Evolutionary conservation across 2,888 invertebrate genomes (phyloP).

Genomic region (Sarcophaga rosellei): DNA sequence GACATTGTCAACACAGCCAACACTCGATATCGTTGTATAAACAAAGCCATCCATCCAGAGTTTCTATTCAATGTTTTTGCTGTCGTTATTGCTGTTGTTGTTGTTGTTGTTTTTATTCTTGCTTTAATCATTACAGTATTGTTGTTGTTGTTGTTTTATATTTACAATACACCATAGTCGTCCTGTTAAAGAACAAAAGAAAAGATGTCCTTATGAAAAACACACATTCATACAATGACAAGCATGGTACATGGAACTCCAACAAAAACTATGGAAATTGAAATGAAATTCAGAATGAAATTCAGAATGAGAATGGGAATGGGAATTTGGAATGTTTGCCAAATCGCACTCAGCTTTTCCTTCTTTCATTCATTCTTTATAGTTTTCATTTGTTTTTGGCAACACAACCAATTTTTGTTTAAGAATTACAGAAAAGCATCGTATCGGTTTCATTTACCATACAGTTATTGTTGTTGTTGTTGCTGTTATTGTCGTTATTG

Average conservation of each 20-base stretch:
- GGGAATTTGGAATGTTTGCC: slow-evolving; percentile 58
- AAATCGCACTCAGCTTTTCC: slow-evolving; percentile 57
- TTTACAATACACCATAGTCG: not conserved
- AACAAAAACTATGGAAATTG: slow-evolving; percentile 30
- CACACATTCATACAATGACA: not conserved
- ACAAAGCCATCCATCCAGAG: slow-evolving; percentile 35
- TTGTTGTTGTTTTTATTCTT: slow-evolving; percentile 34
- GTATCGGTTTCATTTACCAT: slow-evolving; percentile 5
- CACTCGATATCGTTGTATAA: slow-evolving; percentile 65
- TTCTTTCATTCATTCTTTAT: not conserved
- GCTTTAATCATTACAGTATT: slow-evolving; percentile 43
- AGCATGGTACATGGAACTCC: not conserved
- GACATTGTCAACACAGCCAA: slow-evolving; percentile 59
- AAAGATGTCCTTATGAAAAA: slow-evolving; percentile 47
- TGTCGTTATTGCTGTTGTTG: slow-evolving; percentile 20
- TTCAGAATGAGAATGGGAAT: not conserved
- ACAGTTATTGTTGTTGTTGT: not conserved
- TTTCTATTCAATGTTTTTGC: not conserved
- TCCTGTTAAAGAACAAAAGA: not conserved
- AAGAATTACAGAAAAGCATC: slow-evolving; percentile 18
- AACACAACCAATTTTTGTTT: slow-evolving; percentile 8
- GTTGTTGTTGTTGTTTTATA: slow-evolving; percentile 21
- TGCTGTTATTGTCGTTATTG: slow-evolving; percentile 11
- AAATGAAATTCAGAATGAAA: not conserved
- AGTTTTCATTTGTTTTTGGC: not conserved